Conservation (phyloP, 1,140 invertebrate genomes). For the Macrobrachium rosenbergii region DNA sequence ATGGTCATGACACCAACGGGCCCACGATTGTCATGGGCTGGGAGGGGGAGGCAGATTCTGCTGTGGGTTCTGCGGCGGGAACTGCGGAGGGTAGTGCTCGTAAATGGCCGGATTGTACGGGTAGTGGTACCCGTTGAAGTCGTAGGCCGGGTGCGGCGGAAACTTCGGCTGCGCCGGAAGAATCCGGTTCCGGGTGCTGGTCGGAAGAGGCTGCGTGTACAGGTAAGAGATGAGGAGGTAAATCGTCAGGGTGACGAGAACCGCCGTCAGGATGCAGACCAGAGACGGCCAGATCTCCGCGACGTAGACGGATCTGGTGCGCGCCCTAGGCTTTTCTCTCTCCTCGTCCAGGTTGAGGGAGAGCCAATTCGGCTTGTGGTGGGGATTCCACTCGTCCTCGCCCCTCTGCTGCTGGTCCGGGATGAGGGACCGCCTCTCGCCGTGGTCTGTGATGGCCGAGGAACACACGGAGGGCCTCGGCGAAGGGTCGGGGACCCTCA, state of each 20-base stretch:
- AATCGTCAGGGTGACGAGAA: slow-evolving; percentile 38
- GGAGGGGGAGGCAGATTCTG: slow-evolving; percentile 2
- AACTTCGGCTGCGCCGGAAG: neutral
- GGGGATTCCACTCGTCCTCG: slow-evolving; percentile 9
- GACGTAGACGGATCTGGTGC: slow-evolving; percentile 27
- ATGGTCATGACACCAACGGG: slow-evolving; percentile 40
- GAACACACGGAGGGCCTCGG: slow-evolving; percentile 41
- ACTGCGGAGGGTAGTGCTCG: slow-evolving; percentile 25
- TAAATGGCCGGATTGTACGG: slow-evolving; percentile 32
- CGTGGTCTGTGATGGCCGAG: slow-evolving; percentile 26
- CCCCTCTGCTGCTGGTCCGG: neutral
- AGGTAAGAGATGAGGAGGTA: slow-evolving; percentile 48
- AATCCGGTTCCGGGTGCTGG: slow-evolving; percentile 25
- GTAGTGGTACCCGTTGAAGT: slow-evolving; percentile 27
- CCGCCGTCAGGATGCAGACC: slow-evolving; percentile 50
- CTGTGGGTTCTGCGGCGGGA: neutral
- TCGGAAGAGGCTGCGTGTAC: slow-evolving; percentile 34
- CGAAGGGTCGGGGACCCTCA: slow-evolving; percentile 1
- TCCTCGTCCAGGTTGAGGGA: slow-evolving; percentile 36
- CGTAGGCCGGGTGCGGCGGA: slow-evolving; percentile 2
- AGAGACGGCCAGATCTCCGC: slow-evolving; percentile 54
- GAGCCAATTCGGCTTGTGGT: slow-evolving; percentile 48
- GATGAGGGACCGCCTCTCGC: slow-evolving; percentile 39
- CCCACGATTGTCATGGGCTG: slow-evolving; percentile 39
- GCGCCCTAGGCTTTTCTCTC: neutral